Evolutionary conservation across 2,797 vertebrate genomes (phyloP).

Genomic region (Tenualosa thibaudeaui): DNA sequence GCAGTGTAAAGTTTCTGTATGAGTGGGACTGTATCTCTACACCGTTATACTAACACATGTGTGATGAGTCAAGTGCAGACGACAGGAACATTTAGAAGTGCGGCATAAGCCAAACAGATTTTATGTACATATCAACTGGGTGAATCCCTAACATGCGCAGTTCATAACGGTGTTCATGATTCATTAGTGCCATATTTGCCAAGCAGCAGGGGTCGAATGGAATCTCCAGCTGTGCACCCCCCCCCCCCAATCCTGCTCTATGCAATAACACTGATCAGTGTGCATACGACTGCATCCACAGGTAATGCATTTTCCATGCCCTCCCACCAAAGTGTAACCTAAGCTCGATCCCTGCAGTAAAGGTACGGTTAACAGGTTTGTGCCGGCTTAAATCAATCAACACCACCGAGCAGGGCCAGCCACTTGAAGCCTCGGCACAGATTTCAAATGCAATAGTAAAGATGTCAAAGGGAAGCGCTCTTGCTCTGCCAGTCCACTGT

Average conservation of each 20-base stretch:
- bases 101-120: constrained; percentile 20
- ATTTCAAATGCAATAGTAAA: constrained; percentile 11
- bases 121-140: constrained; percentile 11
- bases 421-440: not conserved
- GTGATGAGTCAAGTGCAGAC: not conserved
- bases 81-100: constrained; percentile 2
- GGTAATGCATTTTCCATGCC: constrained; percentile 25
- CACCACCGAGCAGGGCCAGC: constrained; percentile 23
- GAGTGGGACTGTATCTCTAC: not conserved
- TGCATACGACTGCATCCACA: constrained; percentile 1
- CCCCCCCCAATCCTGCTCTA: not conserved
- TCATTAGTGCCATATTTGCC: constrained; percentile 24
- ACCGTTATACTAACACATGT: not conserved
- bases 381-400: constrained; percentile 23
- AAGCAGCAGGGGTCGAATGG: constrained; percentile 13
- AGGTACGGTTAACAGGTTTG: constrained; percentile 17
- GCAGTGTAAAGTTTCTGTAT: not conserved
- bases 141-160: constrained; percentile 11
- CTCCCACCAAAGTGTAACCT: not conserved
- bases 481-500: not conserved
- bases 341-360: not conserved
- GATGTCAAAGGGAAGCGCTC: not conserved
- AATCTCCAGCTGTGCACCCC: constrained; percentile 21
- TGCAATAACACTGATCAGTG: constrained; percentile 19
- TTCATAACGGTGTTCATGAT: constrained; percentile 20